Base-by-base conservation (phyloP, 2,113 vertebrate species). In the Xenus cinereus region DNA sequence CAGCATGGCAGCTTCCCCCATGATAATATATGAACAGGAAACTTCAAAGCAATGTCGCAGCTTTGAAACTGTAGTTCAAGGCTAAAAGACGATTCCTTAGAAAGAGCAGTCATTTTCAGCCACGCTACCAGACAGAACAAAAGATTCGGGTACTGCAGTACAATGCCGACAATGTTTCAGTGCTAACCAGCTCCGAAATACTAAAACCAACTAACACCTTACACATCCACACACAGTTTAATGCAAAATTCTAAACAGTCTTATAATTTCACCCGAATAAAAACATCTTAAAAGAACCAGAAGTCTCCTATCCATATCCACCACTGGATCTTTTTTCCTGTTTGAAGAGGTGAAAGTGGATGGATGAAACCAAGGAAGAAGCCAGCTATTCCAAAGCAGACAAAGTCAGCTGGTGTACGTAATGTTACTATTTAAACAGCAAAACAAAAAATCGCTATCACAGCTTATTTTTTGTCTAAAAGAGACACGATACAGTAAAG, bases 41-140 rank as follows among this genome's bases (percentile, higher is more conserved):
- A 91, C 74, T 94, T 97, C 93, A 93, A 95, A 93, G 95, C 37
- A 39, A 14, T 17, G 39, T 80, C 80, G 71, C 62, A 81, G 76
- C 64, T 88, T 80, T 90, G 41, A 80, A 93, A 89, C 11, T 14
- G 28, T 26, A 89, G 35, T 82, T 93, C 46, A 82, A 87, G 39
- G 39, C 46, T 56, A 75, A 63, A 72, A 72, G 56, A 82, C 1
- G 6, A 62, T 23, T 62, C 35, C 67, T 62, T n/a, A 26, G 68
- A 72, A 85, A 53, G 16, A 87, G 41, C 8, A 11, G 60, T 30
- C 39, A 28, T 69, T 81, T 89, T 60, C 73, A 90, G 51, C 6
- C 24, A 10, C 26, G 33, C 28, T 33, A 22, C 30, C 22, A 54
- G 41, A 45, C 3, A 72, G 51, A 86, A 66, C 35, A 76, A 43